Evolutionary conservation across 1,140 invertebrate species (phyloP), one percentile per base, ranked within the genome.

Genomic region (Sycophila sp.): DNA sequence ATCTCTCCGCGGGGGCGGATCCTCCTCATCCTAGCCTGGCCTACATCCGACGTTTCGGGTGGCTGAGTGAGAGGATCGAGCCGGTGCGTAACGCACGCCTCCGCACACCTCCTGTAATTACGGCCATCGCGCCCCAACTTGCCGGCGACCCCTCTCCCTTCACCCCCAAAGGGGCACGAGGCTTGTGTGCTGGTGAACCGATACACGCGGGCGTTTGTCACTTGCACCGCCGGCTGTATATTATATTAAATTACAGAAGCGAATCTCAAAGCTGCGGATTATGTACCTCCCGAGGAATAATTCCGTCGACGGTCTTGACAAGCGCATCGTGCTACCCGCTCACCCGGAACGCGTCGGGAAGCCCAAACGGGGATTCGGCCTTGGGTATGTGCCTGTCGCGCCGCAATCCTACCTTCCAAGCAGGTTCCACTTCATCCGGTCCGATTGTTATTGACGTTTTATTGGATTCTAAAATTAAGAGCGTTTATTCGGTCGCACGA

Each of bases 261-360:
- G 42, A 60, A 60, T 60, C 56, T 69, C 45, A 60, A 69, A 59
- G 40, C 56, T 32, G n/a, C 10, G 19, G 40, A 68, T 49, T 68
- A 47, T 51, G 38, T 59, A 59, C 28, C 51, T 19, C 11, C 38
- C 38, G 11, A 6, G 4, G 38, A 40, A n/a, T 40, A 40, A 40
- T 40, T 6, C 38, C 11, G 11, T 40, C 38, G 3, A 40, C 8
- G n/a, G n/a, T n/a, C n/a, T n/a, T n/a, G n/a, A n/a, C n/a, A n/a
- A n/a, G n/a, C n/a, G n/a, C n/a, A n/a, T n/a, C n/a, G n/a, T n/a
- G n/a, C n/a, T n/a, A n/a, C n/a, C n/a, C n/a, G n/a, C n/a, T n/a
- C n/a, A n/a, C n/a, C n/a, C n/a, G n/a, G n/a, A n/a, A n/a, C n/a
- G n/a, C n/a, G n/a, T n/a, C n/a, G n/a, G n/a, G n/a, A n/a, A n/a